Percentiles rank a stretch among this genome's conserved stretches.
These are phyloP conservation scores for Abscondita cerata DNA, from an alignment of 2,888 invertebrate species.

Conservation along the genomic window DNA sequence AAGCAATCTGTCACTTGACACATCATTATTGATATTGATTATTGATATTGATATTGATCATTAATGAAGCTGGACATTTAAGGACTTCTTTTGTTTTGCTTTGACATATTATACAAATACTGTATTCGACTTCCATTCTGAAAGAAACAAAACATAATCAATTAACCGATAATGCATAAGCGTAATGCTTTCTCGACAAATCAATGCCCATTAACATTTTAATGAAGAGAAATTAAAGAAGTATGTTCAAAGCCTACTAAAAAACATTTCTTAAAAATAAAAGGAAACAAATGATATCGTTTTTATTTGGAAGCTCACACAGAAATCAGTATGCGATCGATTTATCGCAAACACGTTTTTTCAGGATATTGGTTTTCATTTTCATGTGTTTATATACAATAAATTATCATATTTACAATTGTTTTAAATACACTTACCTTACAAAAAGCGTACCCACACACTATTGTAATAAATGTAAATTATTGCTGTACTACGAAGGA, in stretches of 20 bases:
- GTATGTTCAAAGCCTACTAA: background rate
- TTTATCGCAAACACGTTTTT: background rate
- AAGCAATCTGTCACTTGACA: no score
- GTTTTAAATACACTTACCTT: no score
- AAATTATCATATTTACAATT: no score
- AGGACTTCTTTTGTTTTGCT: background rate
- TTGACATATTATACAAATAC: background rate
- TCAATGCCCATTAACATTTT: background rate
- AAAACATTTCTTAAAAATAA: background rate
- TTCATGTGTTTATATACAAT: background rate
- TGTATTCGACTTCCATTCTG: background rate
- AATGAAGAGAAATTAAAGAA: background rate
- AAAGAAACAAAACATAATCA: background rate
- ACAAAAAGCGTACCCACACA: no score
- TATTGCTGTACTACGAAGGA: no score
- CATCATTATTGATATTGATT: background rate
- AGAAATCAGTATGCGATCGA: background rate
- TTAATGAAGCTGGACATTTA: background rate
- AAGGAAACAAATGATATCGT: background rate
- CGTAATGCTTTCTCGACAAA: no score
- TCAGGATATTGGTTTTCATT: background rate
- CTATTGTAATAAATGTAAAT: no score
- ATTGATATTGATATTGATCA: background rate
- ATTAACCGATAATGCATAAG: background rate
- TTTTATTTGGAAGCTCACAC: background rate